Evolutionary conservation across 1,140 invertebrate genomes (phyloP), one percentile per base, ranked within the genome.

Genomic region (Bactericera cockerelli): DNA sequence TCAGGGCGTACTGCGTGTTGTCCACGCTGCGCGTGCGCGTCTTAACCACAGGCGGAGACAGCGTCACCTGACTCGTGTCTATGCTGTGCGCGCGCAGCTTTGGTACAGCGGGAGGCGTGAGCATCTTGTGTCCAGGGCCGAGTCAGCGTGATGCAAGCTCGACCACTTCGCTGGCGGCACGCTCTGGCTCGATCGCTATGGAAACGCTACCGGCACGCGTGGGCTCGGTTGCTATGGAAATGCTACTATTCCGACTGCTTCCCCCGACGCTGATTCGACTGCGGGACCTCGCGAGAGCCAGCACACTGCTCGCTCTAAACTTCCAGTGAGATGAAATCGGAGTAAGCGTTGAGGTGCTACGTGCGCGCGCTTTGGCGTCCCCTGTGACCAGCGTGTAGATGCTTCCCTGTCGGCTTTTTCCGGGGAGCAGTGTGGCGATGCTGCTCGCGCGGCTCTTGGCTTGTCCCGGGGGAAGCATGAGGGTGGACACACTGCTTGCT

Each of bases 261-360:
- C n/a, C 19, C 22, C 4, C 22, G 3, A 22, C 19, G 19, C 42
- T 49, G 22, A 49, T 6, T 4, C 22, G n/a, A 49, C 22, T 49
- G 4, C 19, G 6, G 19, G 42, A 49, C 22, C 19, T 49, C 3
- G 42, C 22, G 22, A 49, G 42, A 8, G 42, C 42, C 4, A 49
- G 42, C 42, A 49, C 42, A 49, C 42, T 49, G 8, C 42, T 49
- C 22, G 42, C 42, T 6, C 22, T 4, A n/a, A 49, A 49, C 19
- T 49, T 49, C 42, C 42, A 49, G 19, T 49, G 42, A 10, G 42
- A 49, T n/a, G 42, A 49, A 8, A 49, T 49, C n/a, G 42, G 42
- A 19, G 42, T 22, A 8, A 49, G 22, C 22, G 42, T 49, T 19
- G 42, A 19, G 22, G 19, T 8, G 22, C 42, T 49, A 49, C 22